Conservation (phyloP, 1,140 invertebrate genomes). For the Marisa cornuarietis region DNA sequence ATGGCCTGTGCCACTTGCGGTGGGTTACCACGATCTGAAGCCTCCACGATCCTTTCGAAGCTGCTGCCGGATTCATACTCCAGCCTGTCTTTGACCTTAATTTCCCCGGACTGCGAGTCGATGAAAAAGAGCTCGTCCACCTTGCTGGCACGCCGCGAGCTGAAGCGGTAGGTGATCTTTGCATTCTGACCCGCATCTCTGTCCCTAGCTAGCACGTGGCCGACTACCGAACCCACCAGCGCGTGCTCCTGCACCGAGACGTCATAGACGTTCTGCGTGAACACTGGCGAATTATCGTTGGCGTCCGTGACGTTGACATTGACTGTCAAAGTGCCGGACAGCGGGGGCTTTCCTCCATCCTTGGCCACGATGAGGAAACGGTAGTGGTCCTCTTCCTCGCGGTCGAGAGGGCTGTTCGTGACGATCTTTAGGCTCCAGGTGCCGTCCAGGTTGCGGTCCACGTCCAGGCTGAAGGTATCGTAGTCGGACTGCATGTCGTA, state of each 20-base stretch:
- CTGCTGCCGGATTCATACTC: slow-evolving; percentile 35
- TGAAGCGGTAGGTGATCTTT: slow-evolving; percentile 79
- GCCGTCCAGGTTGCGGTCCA: slow-evolving; percentile 48
- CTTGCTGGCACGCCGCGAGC: slow-evolving; percentile 26
- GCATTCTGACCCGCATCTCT: slow-evolving; percentile 78
- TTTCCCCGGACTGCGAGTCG: slow-evolving; percentile 39
- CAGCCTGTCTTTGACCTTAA: slow-evolving; percentile 30
- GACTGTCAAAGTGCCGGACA: slow-evolving; percentile 58
- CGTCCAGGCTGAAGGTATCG: slow-evolving; percentile 47
- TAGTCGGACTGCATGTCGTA: slow-evolving; percentile 50
- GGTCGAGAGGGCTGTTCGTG: slow-evolving; percentile 72
- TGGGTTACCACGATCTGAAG: slow-evolving; percentile 65
- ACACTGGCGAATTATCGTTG: slow-evolving; percentile 93
- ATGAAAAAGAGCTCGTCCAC: slow-evolving; percentile 33
- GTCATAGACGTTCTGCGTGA: slow-evolving; percentile 64
- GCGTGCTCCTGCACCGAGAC: slow-evolving; percentile 39
- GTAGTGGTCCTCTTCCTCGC: slow-evolving; percentile 90
- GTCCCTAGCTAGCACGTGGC: slow-evolving; percentile 84
- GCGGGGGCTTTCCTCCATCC: slow-evolving; percentile 84
- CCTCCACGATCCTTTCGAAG: slow-evolving; percentile 55
- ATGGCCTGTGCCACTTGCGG: slow-evolving; percentile 70
- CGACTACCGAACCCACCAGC: slow-evolving; percentile 78
- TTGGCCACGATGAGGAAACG: slow-evolving; percentile 85
- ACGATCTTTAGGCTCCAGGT: slow-evolving; percentile 49
- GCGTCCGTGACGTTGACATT: slow-evolving; percentile 74